Conservation (phyloP, 2,113 vertebrate species). For the Dasypus novemcinctus region DNA sequence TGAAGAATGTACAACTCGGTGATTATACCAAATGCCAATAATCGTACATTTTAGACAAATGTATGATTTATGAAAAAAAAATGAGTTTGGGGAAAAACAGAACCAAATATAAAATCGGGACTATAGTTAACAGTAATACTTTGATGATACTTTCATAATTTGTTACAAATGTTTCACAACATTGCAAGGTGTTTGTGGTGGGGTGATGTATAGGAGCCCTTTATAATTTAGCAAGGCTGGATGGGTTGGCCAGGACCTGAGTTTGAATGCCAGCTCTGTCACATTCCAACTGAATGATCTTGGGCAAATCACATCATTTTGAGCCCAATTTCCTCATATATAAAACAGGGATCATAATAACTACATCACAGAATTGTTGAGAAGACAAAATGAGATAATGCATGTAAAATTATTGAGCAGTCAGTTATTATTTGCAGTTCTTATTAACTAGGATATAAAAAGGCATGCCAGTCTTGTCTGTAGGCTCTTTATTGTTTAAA, state of each 20-base stretch:
- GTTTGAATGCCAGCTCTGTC: neutral
- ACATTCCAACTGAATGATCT: neutral
- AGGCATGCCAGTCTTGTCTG: neutral
- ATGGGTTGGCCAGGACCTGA: neutral
- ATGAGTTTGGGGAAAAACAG: too few relatives aligned
- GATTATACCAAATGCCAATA: too few relatives aligned
- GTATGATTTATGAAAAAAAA: too few relatives aligned
- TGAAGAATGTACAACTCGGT: too few relatives aligned
- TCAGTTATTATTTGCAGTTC: neutral
- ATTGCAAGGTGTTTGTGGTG: too few relatives aligned
- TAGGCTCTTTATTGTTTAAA: constrained; percentile 32
- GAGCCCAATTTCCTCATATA: neutral
- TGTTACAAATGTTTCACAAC: too few relatives aligned
- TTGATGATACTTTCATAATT: too few relatives aligned
- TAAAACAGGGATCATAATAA: neutral
- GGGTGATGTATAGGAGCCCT: too few relatives aligned
- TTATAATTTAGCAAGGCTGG: neutral
- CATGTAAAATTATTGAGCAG: neutral
- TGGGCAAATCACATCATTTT: neutral
- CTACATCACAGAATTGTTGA: neutral
- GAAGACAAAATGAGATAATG: neutral
- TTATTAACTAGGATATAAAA: neutral
- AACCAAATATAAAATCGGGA: too few relatives aligned
- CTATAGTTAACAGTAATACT: too few relatives aligned
- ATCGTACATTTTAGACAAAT: too few relatives aligned